Percentiles rank a stretch among this genome's conserved stretches.
phyloP scores from a whole-genome alignment of 2,888 invertebrate species.

The Drosophila birchii region DNA sequence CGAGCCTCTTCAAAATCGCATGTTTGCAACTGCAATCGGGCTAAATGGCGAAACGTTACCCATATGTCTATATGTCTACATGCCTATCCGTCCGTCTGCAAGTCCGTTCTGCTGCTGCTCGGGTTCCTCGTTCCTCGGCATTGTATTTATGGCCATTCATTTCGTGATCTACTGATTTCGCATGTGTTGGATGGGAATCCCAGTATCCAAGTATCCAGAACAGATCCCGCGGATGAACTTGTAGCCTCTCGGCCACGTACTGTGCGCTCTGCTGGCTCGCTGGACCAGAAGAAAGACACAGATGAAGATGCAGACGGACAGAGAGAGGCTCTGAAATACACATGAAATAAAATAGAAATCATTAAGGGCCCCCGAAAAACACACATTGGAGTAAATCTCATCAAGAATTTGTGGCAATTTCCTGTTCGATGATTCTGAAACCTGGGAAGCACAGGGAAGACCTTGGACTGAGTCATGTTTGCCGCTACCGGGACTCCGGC shows the following conservation, averaged over 20 bases:
- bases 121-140: slow-evolving; percentile 59
- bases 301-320: slow-evolving; percentile 22
- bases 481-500: slow-evolving; percentile 29
- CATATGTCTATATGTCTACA: slow-evolving; percentile 67
- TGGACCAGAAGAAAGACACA: slow-evolving; percentile 49
- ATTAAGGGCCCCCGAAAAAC: slow-evolving; percentile 70
- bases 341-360: slow-evolving; percentile 76
- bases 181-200: slow-evolving; percentile 78
- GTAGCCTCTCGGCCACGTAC: slow-evolving; percentile 65
- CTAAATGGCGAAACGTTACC: slow-evolving; percentile 79
- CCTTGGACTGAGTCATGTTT: slow-evolving; percentile 55
- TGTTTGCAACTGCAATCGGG: slow-evolving; percentile 81
- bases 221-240: slow-evolving; percentile 65
- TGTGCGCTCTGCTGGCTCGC: slow-evolving; percentile 49
- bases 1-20: slow-evolving; percentile 81
- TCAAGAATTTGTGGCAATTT: slow-evolving; percentile 80
- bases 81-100: slow-evolving; percentile 41
- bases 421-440: slow-evolving; percentile 76
- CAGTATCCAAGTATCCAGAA: slow-evolving; percentile 45
- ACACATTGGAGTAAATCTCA: slow-evolving; percentile 77
- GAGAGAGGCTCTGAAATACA: slow-evolving; percentile 40
- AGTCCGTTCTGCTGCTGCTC: slow-evolving; percentile 40
- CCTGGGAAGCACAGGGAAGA: slow-evolving; percentile 64
- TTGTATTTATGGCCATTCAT: slow-evolving; percentile 79
- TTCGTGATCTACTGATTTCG: slow-evolving; percentile 80